phyloP scores from a whole-genome alignment of 64 coral and sea anemone genomes.

The Catalaphyllia jardinei region DNA sequence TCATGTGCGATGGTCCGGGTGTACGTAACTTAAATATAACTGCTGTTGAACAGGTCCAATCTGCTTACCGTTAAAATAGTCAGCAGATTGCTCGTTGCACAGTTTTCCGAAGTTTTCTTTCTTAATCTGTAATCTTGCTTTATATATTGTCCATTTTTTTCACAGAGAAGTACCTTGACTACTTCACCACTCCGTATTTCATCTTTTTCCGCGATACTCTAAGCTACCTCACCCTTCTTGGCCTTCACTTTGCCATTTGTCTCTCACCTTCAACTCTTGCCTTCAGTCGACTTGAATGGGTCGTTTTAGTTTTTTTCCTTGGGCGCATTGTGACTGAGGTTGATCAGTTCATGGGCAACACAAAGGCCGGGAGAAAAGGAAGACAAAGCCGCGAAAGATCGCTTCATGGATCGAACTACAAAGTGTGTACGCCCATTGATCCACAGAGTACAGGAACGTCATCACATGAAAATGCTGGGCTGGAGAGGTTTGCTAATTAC shows the following conservation, averaged over 20 bases:
- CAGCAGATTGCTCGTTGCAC: too few relatives aligned
- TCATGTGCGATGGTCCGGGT: too few relatives aligned
- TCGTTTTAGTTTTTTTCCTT: conserved; percentile 25
- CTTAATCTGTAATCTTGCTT: background rate
- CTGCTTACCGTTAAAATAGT: too few relatives aligned
- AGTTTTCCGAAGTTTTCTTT: too few relatives aligned
- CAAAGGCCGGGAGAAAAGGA: background rate
- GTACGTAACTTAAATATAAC: too few relatives aligned
- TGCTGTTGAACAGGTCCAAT: too few relatives aligned
- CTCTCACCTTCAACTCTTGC: conserved; percentile 29
- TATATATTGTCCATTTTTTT: background rate
- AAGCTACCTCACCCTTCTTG: conserved; percentile 37
- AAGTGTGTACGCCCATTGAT: background rate
- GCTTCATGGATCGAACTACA: background rate
- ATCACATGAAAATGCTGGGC: background rate
- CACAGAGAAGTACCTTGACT: background rate
- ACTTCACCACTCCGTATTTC: conserved; percentile 36
- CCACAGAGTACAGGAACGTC: background rate
- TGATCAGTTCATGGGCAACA: background rate
- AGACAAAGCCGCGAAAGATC: background rate
- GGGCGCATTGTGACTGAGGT: conserved; percentile 29
- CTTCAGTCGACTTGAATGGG: conserved; percentile 29
- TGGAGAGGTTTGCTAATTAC: background rate
- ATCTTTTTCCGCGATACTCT: conserved; percentile 36
- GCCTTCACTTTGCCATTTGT: conserved; percentile 38